These are phyloP conservation scores for Bathynomus jamesi DNA, from an alignment of 1,140 invertebrate species.

Conservation along the genomic window DNA sequence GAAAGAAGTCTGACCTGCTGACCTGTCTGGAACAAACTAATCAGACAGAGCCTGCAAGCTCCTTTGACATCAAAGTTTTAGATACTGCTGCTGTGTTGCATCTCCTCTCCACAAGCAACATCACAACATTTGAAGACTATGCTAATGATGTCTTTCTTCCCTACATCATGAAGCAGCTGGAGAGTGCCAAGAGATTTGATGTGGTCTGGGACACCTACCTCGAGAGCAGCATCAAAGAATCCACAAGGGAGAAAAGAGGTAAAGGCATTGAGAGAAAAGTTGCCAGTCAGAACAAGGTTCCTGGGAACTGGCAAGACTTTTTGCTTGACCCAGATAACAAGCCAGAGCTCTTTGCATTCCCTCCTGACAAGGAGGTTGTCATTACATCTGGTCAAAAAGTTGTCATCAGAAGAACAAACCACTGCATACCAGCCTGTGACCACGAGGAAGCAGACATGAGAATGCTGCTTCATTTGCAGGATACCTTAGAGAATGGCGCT, in stretches of 20 bases:
- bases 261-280: constrained; percentile 15
- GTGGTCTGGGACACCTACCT: constrained; percentile 9
- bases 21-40: no score
- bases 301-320: constrained; percentile 6
- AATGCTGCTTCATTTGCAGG: constrained; percentile 33
- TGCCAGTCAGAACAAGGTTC: constrained; percentile 6
- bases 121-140: no score
- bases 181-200: neutral
- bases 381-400: neutral
- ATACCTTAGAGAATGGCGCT: constrained; percentile 26
- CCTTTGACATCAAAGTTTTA: no score
- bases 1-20: no score
- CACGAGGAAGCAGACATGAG: constrained; percentile 39
- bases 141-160: no score
- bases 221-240: constrained; percentile 5
- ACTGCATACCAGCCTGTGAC: constrained; percentile 25
- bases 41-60: no score
- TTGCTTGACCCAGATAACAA: constrained; percentile 2
- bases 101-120: no score
- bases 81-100: no score
- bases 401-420: neutral
- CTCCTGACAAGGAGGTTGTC: constrained; percentile 6
- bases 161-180: constrained; percentile 1
- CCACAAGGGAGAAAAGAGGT: neutral
- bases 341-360: no score